Evolutionary conservation across 2,797 vertebrate genomes (phyloP), one percentile per base, ranked within the genome.

Genomic region (Ibycter americanus): DNA sequence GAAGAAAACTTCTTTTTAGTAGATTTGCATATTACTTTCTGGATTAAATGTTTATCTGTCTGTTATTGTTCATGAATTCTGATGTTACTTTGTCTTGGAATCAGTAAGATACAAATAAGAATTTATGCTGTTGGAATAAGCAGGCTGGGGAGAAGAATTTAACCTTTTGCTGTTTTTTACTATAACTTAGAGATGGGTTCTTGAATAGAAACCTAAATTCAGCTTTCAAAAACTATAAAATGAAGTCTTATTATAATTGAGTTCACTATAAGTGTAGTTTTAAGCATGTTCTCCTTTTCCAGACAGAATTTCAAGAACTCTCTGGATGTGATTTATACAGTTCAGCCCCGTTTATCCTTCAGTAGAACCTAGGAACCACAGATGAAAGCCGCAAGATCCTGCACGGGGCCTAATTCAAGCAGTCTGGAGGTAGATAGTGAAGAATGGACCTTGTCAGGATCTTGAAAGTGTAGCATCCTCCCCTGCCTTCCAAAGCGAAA

Each of bases 391-490:
- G 66, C 29, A 38, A 51, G 44, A 42, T 11, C 13, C 11, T 82
- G 7, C 29, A 26, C 1, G 0, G 6, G 7, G 22, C 7, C 27
- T 29, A 47, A 44, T 67, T 74, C 34, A 54, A 36, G 29, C 27
- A 47, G 4, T 36, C 49, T 76, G 40, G 49, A 83, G 44, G 32
- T 25, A 78, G 42, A 36, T 1, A 66, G 65, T 14, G 66, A 47
- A 56, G 49, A 83, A 71, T 5, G 31, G 52, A 67, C 21, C 56
- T 81, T 9, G 3, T 42, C 46, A 34, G 65, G 25, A 42, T 73
- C 36, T 61, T 46, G 81, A 7, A 25, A 6, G 2, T 0, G 0
- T 26, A 13, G 17, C 4, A 18, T 31, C 20, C 32, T 47, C 31
- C 79, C 65, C 78, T 31, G 18, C 59, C 10, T 46, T 44, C 22